Conservation (phyloP, 2,888 invertebrate genomes). For the Morpho achilles region DNA sequence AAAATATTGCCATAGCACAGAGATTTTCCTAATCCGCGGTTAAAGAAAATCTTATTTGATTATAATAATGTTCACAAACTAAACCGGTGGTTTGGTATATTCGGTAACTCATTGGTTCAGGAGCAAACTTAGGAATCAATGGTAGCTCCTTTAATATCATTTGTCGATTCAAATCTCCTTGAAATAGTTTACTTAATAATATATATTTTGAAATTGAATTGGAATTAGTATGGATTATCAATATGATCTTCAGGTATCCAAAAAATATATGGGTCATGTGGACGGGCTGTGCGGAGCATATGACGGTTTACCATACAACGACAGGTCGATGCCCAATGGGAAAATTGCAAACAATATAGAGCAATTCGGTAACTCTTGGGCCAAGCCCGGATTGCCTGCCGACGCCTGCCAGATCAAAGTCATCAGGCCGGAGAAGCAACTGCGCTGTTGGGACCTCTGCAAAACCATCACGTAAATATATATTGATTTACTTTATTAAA, state of each 20-base stretch:
- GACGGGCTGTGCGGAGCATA: slow-evolving; percentile 90
- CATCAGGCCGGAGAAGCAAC: slow-evolving; percentile 81
- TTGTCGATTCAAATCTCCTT: too few species aligned
- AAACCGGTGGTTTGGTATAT: too few species aligned
- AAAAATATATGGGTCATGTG: slow-evolving; percentile 80
- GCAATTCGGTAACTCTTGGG: slow-evolving; percentile 90
- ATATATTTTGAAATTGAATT: too few species aligned
- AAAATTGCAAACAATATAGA: slow-evolving; percentile 78
- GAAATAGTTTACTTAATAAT: too few species aligned
- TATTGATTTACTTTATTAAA: neutral
- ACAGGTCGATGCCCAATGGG: slow-evolving; percentile 86
- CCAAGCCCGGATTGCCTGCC: slow-evolving; percentile 68
- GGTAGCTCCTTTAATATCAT: too few species aligned
- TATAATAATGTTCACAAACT: too few species aligned
- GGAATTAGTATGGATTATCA: too few species aligned
- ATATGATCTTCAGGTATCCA: slow-evolving; percentile 48
- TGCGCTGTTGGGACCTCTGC: slow-evolving; percentile 83
- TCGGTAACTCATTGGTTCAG: too few species aligned
- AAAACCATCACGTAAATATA: slow-evolving; percentile 80
- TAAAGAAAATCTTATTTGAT: too few species aligned
- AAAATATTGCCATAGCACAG: too few species aligned
- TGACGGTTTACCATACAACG: slow-evolving; percentile 83
- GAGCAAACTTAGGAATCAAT: too few species aligned
- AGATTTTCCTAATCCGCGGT: too few species aligned
- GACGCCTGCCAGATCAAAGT: slow-evolving; percentile 79